Percentiles rank a stretch among this genome's conserved stretches.
Evolutionary conservation across 2,888 invertebrate species (phyloP).

Genomic region (Eilema depressum): DNA sequence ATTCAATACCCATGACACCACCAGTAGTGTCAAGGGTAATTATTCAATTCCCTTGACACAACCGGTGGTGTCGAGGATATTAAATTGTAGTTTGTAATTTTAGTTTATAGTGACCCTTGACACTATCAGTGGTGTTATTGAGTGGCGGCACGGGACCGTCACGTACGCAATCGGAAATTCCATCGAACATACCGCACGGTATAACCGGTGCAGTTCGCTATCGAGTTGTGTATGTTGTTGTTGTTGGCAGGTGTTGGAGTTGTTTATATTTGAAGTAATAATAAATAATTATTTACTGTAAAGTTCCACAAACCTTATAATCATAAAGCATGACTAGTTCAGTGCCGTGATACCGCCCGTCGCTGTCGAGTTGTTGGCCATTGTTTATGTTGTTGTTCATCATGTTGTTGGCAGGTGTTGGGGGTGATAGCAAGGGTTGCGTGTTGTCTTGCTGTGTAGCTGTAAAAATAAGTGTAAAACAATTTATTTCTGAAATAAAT

Average conservation of each 20-base stretch:
- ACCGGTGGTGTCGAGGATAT: no score
- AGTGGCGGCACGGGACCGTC: no score
- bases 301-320: conserved; percentile 90
- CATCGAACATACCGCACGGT: background rate
- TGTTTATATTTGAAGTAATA: background rate
- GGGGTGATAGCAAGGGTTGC: conserved; percentile 64
- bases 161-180: background rate
- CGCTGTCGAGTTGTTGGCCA: conserved; percentile 81
- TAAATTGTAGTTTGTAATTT: no score
- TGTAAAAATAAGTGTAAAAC: conserved; percentile 33
- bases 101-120: no score
- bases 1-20: no score
- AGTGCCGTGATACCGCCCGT: conserved; percentile 94
- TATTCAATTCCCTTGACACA: no score
- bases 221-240: no score
- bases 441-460: conserved; percentile 73
- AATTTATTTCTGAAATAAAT: background rate
- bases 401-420: conserved; percentile 62
- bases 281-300: background rate
- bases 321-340: conserved; percentile 98
- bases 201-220: no score
- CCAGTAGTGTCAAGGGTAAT: no score
- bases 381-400: conserved; percentile 57
- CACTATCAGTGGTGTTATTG: no score
- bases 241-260: background rate